Percentiles rank a stretch among this genome's conserved stretches.
These are phyloP conservation scores for Ginglymostoma cirratum DNA, from an alignment of 2,113 vertebrate genomes.

Conservation along the genomic window DNA sequence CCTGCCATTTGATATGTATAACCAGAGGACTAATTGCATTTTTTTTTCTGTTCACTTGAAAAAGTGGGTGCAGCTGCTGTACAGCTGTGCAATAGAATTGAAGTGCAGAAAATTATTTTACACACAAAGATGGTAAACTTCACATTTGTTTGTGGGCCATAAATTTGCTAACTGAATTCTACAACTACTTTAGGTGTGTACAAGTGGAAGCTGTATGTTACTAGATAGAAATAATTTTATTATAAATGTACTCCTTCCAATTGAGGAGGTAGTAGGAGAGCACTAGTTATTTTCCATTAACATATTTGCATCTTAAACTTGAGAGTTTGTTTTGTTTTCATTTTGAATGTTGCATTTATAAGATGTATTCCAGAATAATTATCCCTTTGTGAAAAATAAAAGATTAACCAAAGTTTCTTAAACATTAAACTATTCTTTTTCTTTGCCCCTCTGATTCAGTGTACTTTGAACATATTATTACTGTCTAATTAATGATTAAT, in stretches of 20 bases:
- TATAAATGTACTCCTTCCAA: background rate
- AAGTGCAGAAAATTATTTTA: conserved; percentile 17
- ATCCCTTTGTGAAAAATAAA: background rate
- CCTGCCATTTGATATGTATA: conserved; percentile 8
- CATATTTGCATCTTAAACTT: background rate
- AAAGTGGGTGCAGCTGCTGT: conserved; percentile 8
- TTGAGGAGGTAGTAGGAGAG: background rate
- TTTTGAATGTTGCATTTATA: background rate
- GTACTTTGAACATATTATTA: background rate
- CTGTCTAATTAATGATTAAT: background rate
- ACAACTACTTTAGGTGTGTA: background rate
- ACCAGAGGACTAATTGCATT: background rate
- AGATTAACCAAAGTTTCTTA: background rate
- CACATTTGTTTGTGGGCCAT: conserved; percentile 2
- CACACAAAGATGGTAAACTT: conserved; percentile 16
- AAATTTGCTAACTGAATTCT: background rate
- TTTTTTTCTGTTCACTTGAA: background rate
- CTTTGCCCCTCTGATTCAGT: background rate
- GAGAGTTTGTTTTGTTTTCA: background rate
- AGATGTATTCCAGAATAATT: background rate
- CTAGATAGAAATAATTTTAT: conserved; percentile 13
- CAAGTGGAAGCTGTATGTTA: background rate
- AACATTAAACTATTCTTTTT: background rate
- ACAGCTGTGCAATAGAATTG: background rate
- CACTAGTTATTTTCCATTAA: background rate